A percentile compares a stretch with the other conserved stretches of the same genome.
phyloP scores from a whole-genome alignment of 2,113 vertebrate genomes.

The Salminus brasiliensis region DNA sequence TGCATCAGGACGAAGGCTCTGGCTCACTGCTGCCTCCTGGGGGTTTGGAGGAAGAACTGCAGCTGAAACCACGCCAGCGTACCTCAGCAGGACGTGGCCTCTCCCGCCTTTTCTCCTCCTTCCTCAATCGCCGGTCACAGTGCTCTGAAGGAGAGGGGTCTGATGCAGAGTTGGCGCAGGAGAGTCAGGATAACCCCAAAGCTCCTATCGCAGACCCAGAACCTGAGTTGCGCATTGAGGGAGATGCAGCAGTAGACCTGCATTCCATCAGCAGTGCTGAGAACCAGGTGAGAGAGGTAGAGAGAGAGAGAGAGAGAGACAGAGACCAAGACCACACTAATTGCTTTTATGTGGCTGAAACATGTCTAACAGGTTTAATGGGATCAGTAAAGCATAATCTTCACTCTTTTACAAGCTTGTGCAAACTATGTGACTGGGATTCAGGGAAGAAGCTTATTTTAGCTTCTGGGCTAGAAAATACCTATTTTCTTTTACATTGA shows the following conservation, averaged over 20 bases:
- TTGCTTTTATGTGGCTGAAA: not conserved
- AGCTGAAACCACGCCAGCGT: constrained; percentile 75
- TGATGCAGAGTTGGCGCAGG: constrained; percentile 55
- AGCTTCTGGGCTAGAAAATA: too few relatives aligned
- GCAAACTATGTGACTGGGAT: too few relatives aligned
- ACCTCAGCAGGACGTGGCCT: constrained; percentile 83
- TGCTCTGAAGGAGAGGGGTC: constrained; percentile 80
- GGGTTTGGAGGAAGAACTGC: constrained; percentile 76
- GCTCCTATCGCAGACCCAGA: constrained; percentile 96
- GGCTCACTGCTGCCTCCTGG: constrained; percentile 3
- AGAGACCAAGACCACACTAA: not conserved
- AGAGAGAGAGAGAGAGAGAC: too few relatives aligned
- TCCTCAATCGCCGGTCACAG: constrained; percentile 92
- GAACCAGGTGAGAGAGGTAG: constrained; percentile 81
- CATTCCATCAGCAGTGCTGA: constrained; percentile 94
- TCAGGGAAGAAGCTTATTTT: too few relatives aligned
- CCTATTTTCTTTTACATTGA: too few relatives aligned
- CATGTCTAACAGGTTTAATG: not conserved
- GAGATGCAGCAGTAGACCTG: constrained; percentile 86
- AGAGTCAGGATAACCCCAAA: constrained; percentile 78
- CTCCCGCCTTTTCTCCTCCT: constrained; percentile 91
- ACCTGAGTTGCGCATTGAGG: constrained; percentile 87
- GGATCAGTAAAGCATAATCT: not conserved
- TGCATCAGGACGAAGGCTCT: constrained; percentile 26
- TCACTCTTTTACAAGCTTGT: too few relatives aligned